A percentile compares a stretch with the other conserved stretches of the same genome.
Conservation (phyloP, 1,140 invertebrate genomes). For the Zelostemma sp. region DNA sequence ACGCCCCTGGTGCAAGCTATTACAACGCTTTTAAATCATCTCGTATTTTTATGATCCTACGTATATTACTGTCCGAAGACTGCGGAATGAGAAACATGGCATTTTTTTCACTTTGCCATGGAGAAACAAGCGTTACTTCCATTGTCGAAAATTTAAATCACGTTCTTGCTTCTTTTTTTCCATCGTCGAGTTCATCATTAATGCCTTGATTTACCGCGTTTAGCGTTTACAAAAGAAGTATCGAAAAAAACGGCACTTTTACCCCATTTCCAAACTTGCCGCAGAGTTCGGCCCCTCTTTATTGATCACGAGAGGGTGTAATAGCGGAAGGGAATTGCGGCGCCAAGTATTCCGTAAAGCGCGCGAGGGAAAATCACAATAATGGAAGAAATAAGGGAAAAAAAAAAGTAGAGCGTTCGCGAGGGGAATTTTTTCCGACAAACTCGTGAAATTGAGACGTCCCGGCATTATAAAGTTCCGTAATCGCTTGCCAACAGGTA, state of each 20-base stretch:
- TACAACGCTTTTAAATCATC: constrained; percentile 49
- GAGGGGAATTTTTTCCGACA: constrained; percentile 52
- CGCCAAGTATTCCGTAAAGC: constrained; percentile 34
- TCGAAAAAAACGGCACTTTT: constrained; percentile 7
- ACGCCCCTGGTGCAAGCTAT: constrained; percentile 39
- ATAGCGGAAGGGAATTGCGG: constrained; percentile 38
- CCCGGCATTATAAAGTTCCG: constrained; percentile 61
- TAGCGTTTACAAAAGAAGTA: constrained; percentile 10
- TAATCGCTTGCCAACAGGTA: constrained; percentile 67
- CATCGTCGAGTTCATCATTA: too few species aligned
- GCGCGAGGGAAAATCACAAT: constrained; percentile 36
- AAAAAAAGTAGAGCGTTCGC: constrained; percentile 42
- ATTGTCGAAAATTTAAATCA: too few species aligned
- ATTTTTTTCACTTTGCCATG: constrained; percentile 11
- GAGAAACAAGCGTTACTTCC: too few species aligned
- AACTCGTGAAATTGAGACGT: constrained; percentile 69
- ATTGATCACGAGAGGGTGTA: constrained; percentile 49
- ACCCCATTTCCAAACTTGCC: not conserved
- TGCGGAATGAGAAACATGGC: constrained; percentile 24
- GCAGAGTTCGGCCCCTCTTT: constrained; percentile 5
- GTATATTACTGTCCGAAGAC: constrained; percentile 45
- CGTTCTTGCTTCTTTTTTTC: too few species aligned
- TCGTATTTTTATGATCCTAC: constrained; percentile 47
- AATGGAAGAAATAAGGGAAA: constrained; percentile 28
- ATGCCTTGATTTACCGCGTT: constrained; percentile 21